These are phyloP conservation scores for Drosophila pruinosa DNA, from an alignment of 1,140 invertebrate species.

Conservation along the genomic window DNA sequence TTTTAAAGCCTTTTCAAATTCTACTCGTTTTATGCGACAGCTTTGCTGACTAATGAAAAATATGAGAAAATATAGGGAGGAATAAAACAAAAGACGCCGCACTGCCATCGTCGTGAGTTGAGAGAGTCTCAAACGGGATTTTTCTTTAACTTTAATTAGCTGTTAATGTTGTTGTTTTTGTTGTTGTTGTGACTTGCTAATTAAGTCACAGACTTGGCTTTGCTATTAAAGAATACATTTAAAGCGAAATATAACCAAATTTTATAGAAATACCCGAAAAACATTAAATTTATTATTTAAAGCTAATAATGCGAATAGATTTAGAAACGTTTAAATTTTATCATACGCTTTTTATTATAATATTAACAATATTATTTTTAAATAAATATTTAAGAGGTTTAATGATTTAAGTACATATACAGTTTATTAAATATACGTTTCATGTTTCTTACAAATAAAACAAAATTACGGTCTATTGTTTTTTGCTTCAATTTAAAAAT, in stretches of 20 bases:
- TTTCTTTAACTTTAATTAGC: conserved; percentile 33
- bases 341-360: too few relatives aligned
- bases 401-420: too few relatives aligned
- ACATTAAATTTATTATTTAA: background rate
- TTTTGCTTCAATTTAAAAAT: background rate
- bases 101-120: conserved; percentile 15
- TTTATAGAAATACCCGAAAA: too few relatives aligned
- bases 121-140: background rate
- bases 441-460: too few relatives aligned
- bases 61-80: conserved; percentile 10
- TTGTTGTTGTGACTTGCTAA: conserved; percentile 9
- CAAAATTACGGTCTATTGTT: too few relatives aligned
- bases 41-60: conserved; percentile 59
- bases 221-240: conserved; percentile 19
- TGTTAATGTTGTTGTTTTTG: conserved; percentile 3
- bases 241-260: too few relatives aligned
- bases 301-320: too few relatives aligned
- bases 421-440: too few relatives aligned
- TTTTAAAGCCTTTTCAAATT: conserved; percentile 67
- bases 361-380: too few relatives aligned
- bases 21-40: conserved; percentile 58
- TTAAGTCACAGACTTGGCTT: too few relatives aligned
- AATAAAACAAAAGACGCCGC: conserved; percentile 39
- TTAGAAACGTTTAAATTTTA: too few relatives aligned
- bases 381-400: too few relatives aligned